phyloP scores from a whole-genome alignment of 2,113 vertebrate genomes.

The Sigmodon hispidus region DNA sequence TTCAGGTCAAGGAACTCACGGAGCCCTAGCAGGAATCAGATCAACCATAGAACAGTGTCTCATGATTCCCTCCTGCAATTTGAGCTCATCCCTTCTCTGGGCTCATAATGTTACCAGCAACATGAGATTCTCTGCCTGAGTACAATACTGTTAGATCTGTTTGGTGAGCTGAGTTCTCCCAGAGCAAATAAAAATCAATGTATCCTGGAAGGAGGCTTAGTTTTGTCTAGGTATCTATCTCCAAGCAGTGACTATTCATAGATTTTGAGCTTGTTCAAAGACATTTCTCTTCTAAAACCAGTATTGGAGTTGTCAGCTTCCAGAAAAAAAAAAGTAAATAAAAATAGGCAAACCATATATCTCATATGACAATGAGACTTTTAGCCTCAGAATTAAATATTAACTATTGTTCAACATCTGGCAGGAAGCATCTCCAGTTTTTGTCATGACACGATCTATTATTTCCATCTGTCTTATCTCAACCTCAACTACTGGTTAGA shows the following conservation, averaged over 20 bases:
- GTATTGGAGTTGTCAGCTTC: neutral
- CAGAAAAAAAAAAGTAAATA: neutral
- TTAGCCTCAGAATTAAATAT: neutral
- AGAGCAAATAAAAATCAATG: rapidly evolving
- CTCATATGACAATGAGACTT: neutral
- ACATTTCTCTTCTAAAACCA: neutral
- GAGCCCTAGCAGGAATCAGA: rapidly evolving
- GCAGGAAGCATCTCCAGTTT: neutral
- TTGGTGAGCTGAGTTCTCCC: rapidly evolving
- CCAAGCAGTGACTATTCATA: neutral
- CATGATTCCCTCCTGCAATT: neutral
- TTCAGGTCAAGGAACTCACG: neutral
- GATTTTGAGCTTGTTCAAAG: neutral
- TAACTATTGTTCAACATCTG: neutral
- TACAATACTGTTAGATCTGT: rapidly evolving
- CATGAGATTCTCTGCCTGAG: neutral
- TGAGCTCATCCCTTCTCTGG: neutral
- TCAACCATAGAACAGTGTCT: rapidly evolving
- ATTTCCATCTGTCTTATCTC: neutral
- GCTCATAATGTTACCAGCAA: neutral
- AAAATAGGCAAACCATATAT: neutral
- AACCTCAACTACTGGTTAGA: neutral
- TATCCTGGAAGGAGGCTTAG: neutral
- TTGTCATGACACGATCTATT: neutral
- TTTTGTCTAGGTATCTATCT: neutral